Conservation (phyloP, 2,888 invertebrate species). For the Thecocarcelia acutangulata region DNA sequence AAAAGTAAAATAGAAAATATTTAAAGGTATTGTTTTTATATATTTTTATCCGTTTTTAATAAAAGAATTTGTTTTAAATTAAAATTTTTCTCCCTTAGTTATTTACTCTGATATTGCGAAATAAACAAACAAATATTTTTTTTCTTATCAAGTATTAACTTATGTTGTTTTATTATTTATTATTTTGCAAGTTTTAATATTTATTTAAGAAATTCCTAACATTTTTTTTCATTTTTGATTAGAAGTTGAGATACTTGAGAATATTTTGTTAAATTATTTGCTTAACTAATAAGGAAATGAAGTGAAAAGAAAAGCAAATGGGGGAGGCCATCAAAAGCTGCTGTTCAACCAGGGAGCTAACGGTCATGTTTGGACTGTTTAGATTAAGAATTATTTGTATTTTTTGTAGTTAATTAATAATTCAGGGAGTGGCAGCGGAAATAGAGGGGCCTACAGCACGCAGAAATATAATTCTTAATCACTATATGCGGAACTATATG, state of each 20-base stretch:
- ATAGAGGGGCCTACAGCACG: too few relatives aligned
- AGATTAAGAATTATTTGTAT: too few relatives aligned
- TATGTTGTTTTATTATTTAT: conserved; percentile 19
- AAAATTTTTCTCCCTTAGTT: conserved; percentile 8
- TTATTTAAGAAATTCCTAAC: conserved; percentile 53
- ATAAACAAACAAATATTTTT: conserved; percentile 54
- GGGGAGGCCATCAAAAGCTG: too few relatives aligned
- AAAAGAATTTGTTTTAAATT: conserved; percentile 41
- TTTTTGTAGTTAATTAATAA: too few relatives aligned
- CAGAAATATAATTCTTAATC: too few relatives aligned
- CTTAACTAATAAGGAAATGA: conserved; percentile 1
- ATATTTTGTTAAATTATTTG: not conserved
- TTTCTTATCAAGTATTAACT: conserved; percentile 22
- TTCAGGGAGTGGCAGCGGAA: too few relatives aligned
- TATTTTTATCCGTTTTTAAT: conserved; percentile 5
- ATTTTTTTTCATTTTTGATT: conserved; percentile 25
- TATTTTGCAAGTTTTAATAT: conserved; percentile 48
- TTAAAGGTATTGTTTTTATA: conserved; percentile 15
- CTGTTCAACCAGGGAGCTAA: too few relatives aligned
- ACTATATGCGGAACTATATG: too few relatives aligned
- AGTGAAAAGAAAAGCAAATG: not conserved
- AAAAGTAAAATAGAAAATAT: not conserved
- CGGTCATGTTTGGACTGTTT: too few relatives aligned
- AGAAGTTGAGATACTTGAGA: conserved; percentile 25
- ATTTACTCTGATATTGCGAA: conserved; percentile 40